A percentile compares a stretch with the other conserved stretches of the same genome.
phyloP scores from a whole-genome alignment of 2,797 vertebrate species.

The Macrochelys suwanniensis region DNA sequence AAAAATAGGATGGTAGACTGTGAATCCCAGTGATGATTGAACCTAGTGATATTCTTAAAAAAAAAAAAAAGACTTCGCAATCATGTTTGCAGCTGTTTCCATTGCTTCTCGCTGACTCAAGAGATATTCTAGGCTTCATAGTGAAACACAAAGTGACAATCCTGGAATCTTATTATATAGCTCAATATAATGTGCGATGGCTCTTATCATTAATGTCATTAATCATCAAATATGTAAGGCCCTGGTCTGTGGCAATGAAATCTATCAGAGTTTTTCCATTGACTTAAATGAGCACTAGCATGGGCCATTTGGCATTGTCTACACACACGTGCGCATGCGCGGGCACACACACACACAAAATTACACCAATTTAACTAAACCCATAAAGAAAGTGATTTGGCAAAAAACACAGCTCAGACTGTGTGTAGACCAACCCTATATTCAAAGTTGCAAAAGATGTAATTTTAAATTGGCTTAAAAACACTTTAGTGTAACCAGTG shows the following conservation, averaged over 20 bases:
- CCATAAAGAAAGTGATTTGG: neutral
- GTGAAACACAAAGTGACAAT: no score
- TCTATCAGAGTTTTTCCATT: neutral
- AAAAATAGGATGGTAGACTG: no score
- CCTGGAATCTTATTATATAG: no score
- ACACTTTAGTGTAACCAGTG: no score
- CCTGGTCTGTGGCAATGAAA: neutral
- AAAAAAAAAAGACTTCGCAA: no score
- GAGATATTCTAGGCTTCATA: no score
- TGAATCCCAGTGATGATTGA: no score
- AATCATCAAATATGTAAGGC: neutral
- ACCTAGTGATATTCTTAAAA: no score
- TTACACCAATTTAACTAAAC: neutral
- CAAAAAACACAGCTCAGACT: neutral
- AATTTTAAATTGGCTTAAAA: neutral
- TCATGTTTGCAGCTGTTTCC: no score
- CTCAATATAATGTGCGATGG: neutral
- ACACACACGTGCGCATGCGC: no score
- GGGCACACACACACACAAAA: no score
- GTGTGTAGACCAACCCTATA: neutral
- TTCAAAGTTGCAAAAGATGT: neutral
- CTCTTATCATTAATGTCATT: neutral
- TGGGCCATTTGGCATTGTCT: neutral
- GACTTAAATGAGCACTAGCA: neutral
- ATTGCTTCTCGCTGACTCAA: no score